These are phyloP conservation scores for Alviniconcha marisindica DNA, from an alignment of 1,140 invertebrate genomes.

Conservation along the genomic window DNA sequence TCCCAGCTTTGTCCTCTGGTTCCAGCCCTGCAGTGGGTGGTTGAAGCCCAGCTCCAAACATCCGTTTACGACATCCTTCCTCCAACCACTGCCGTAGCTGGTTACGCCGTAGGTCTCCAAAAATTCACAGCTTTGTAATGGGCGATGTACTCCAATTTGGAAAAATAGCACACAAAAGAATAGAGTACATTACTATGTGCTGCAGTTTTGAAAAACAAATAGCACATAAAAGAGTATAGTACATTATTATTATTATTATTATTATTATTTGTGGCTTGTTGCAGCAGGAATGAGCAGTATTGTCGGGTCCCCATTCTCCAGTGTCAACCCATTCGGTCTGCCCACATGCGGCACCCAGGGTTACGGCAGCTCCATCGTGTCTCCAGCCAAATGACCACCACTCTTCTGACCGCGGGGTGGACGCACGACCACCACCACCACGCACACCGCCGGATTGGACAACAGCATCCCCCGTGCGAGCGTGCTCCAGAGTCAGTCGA, in stretches of 20 bases:
- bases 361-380: conserved; percentile 89
- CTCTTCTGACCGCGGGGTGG: not conserved
- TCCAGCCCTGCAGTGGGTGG: too few relatives aligned
- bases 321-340: conserved; percentile 93
- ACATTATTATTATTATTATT: conserved; percentile 9
- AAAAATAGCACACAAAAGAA: too few relatives aligned
- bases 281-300: conserved; percentile 83
- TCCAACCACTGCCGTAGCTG: too few relatives aligned
- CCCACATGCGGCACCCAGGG: conserved; percentile 91
- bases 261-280: conserved; percentile 32
- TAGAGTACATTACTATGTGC: too few relatives aligned
- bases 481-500: not conserved
- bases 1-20: too few relatives aligned
- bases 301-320: conserved; percentile 87
- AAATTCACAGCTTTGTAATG: too few relatives aligned
- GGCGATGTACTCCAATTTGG: too few relatives aligned
- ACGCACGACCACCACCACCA: conserved; percentile 1
- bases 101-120: too few relatives aligned
- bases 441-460: not conserved
- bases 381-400: conserved; percentile 79
- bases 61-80: too few relatives aligned
- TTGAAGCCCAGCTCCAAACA: too few relatives aligned
- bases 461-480: not conserved
- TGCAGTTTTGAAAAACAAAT: too few relatives aligned
- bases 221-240: too few relatives aligned